Evolutionary conservation across 2,113 vertebrate species (phyloP).

Genomic region (Poeciliopsis turrubarensis): DNA sequence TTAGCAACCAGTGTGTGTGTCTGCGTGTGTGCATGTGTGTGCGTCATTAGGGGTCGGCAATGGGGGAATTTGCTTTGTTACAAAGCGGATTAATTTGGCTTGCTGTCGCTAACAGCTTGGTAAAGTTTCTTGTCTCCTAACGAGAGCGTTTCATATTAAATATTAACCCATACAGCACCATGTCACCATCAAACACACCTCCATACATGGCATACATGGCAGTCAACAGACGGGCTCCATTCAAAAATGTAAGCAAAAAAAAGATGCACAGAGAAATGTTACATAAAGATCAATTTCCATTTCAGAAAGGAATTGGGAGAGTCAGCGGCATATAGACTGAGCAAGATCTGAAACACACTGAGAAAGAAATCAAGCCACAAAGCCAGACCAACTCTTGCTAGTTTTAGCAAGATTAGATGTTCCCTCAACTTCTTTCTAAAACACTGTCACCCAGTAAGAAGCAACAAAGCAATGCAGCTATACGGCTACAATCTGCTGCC

Average conservation of each 20-base stretch:
- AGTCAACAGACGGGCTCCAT: not conserved
- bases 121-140: constrained; percentile 62
- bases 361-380: constrained; percentile 1
- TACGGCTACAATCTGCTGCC: too few species aligned
- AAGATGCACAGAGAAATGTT: not conserved
- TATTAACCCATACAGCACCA: constrained; percentile 65
- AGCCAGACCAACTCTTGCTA: constrained; percentile 46
- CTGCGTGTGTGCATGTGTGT: constrained; percentile 14
- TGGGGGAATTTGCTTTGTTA: constrained; percentile 79
- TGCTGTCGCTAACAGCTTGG: constrained; percentile 68
- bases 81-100: constrained; percentile 79
- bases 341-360: too few species aligned
- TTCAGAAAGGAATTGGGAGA: too few species aligned
- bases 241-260: not conserved
- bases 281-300: too few species aligned
- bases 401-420: constrained; percentile 54
- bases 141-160: constrained; percentile 70
- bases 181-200: constrained; percentile 44
- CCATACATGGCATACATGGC: not conserved
- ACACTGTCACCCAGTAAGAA: too few species aligned
- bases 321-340: too few species aligned
- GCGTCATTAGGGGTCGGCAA: constrained; percentile 68
- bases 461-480: too few species aligned
- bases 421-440: not conserved
- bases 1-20: constrained; percentile 38